Evolutionary conservation across 2,888 invertebrate genomes (phyloP).

Genomic region (Branchellion lobata): DNA sequence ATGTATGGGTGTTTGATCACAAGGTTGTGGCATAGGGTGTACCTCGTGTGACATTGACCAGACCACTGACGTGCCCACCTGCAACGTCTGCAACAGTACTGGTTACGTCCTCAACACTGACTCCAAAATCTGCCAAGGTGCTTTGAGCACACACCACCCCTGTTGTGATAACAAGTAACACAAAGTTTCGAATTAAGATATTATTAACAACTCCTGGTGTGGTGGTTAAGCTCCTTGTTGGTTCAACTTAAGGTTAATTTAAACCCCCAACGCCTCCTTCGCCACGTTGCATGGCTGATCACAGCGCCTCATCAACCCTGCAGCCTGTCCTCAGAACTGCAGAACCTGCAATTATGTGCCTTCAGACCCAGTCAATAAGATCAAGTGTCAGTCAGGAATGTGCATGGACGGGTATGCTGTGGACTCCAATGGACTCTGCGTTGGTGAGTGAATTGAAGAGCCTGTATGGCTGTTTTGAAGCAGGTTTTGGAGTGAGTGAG

Average conservation of each 20-base stretch:
- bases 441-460: constrained; percentile 1
- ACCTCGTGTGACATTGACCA: constrained; percentile 15
- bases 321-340: constrained; percentile 44
- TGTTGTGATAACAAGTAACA: neutral
- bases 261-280: no score
- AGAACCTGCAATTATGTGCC: constrained; percentile 20
- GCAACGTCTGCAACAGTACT: constrained; percentile 17
- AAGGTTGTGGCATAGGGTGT: constrained; percentile 33
- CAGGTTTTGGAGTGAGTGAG: no score
- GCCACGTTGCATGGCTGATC: no score
- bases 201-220: no score
- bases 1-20: no score
- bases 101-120: constrained; percentile 31
- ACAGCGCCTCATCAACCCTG: no score
- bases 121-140: constrained; percentile 26
- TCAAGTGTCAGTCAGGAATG: constrained; percentile 16
- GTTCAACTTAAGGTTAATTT: no score
- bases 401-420: neutral
- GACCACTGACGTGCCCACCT: constrained; percentile 21
- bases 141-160: neutral
- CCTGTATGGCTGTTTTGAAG: no score
- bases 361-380: constrained; percentile 15
- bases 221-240: no score
- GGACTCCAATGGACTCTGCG: constrained; percentile 26
- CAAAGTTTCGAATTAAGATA: neutral